Conservation (phyloP, 2,797 vertebrate species). For the Naso thynnoides region DNA sequence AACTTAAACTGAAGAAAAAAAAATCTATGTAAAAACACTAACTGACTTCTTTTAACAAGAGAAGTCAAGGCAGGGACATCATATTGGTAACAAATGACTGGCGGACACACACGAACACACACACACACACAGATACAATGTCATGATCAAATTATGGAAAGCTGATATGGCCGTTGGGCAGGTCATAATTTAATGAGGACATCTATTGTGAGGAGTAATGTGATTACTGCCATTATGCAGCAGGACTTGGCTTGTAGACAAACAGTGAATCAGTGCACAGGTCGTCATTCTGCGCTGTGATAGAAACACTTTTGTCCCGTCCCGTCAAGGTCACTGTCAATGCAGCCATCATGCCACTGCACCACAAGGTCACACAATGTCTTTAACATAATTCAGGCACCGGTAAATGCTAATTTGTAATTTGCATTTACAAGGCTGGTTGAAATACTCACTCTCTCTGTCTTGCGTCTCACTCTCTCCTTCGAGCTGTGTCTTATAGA, state of each 20-base stretch:
- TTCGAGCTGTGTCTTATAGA: slow-evolving; percentile 80
- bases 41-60: slow-evolving; percentile 12
- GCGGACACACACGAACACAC: slow-evolving; percentile 11
- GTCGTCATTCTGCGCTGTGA: slow-evolving; percentile 22
- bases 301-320: slow-evolving; percentile 1
- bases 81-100: slow-evolving; percentile 25
- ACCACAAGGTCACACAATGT: slow-evolving; percentile 32
- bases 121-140: slow-evolving; percentile 15
- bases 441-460: slow-evolving; percentile 81
- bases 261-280: slow-evolving; percentile 52
- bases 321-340: slow-evolving; percentile 41
- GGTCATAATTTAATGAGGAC: slow-evolving; percentile 72
- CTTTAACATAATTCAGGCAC: slow-evolving; percentile 9
- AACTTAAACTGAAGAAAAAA: slow-evolving; percentile 33
- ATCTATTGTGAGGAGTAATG: slow-evolving; percentile 69
- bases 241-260: slow-evolving; percentile 54
- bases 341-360: background rate
- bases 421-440: too few relatives aligned
- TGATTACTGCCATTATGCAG: slow-evolving; percentile 56
- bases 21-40: background rate
- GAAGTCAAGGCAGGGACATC: slow-evolving; percentile 8
- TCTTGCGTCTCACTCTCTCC: slow-evolving; percentile 76
- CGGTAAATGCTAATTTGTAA: slow-evolving; percentile 8
- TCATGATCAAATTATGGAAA: slow-evolving; percentile 65
- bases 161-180: slow-evolving; percentile 64